Conservation (phyloP, 2,113 vertebrate genomes). For the Lontra canadensis region DNA sequence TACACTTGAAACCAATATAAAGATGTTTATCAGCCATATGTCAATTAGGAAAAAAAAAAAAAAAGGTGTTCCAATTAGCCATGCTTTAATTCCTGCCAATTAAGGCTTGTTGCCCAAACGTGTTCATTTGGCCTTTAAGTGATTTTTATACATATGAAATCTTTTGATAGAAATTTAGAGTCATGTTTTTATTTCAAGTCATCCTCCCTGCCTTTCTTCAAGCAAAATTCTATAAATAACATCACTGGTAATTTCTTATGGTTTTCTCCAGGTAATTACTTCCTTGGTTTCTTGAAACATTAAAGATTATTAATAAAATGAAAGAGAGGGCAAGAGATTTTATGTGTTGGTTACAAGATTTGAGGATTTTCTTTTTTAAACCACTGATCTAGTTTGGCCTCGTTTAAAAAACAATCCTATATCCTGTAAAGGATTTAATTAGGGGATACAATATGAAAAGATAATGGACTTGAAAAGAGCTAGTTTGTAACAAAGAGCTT, state of each 20-base stretch:
- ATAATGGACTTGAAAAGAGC: background rate
- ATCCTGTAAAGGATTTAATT: constrained; percentile 16
- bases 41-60: background rate
- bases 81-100: background rate
- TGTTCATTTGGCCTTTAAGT: background rate
- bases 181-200: background rate
- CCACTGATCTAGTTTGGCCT: background rate
- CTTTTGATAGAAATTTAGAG: constrained; percentile 23
- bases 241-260: constrained; percentile 40
- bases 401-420: background rate
- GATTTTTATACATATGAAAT: background rate
- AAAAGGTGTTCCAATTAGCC: background rate
- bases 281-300: background rate
- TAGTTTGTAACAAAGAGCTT: background rate
- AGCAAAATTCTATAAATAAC: constrained; percentile 33
- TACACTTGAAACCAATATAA: background rate
- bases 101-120: background rate
- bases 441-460: background rate
- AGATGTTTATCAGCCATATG: background rate
- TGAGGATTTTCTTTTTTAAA: constrained; percentile 1
- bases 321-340: constrained; percentile 23
- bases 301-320: background rate
- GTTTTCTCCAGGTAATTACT: background rate
- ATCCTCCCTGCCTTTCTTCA: background rate
- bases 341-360: background rate